A percentile compares a stretch with the other conserved stretches of the same genome.
phyloP scores from a whole-genome alignment of 2,113 vertebrate genomes.

The Scalopus aquaticus region DNA sequence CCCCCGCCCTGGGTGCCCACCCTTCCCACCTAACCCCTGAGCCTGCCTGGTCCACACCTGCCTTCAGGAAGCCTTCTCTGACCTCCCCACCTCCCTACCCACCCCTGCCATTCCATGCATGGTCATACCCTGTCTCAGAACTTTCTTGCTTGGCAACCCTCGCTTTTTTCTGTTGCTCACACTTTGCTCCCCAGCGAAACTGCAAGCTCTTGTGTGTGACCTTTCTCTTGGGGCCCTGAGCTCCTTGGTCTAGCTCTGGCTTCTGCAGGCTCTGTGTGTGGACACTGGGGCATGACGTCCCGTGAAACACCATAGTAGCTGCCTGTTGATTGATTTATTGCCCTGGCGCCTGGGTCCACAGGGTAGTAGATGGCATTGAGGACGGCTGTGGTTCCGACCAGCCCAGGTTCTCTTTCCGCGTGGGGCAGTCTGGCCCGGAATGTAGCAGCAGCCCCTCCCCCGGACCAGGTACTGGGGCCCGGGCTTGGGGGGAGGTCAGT shows the following conservation, averaged over 20 bases:
- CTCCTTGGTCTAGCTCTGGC: background rate
- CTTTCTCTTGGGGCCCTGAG: background rate
- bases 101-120: rapidly evolving
- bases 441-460: conserved; percentile 80
- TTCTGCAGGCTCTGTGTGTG: background rate
- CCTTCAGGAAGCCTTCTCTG: background rate
- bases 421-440: conserved; percentile 70
- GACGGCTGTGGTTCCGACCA: conserved; percentile 79
- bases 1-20: background rate
- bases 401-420: conserved; percentile 80
- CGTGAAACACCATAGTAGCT: background rate
- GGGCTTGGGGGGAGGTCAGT: background rate
- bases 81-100: background rate
- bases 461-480: conserved; percentile 75
- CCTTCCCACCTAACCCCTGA: background rate
- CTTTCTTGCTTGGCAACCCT: background rate
- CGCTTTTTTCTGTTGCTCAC: background rate
- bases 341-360: conserved; percentile 39
- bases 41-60: background rate
- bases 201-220: background rate
- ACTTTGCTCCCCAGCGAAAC: background rate
- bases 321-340: background rate
- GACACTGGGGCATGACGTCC: background rate
- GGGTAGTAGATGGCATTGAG: conserved; percentile 85
- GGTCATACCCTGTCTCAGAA: background rate